Conservation (phyloP, 2,113 vertebrate species). For the Steatornis caripensis region DNA sequence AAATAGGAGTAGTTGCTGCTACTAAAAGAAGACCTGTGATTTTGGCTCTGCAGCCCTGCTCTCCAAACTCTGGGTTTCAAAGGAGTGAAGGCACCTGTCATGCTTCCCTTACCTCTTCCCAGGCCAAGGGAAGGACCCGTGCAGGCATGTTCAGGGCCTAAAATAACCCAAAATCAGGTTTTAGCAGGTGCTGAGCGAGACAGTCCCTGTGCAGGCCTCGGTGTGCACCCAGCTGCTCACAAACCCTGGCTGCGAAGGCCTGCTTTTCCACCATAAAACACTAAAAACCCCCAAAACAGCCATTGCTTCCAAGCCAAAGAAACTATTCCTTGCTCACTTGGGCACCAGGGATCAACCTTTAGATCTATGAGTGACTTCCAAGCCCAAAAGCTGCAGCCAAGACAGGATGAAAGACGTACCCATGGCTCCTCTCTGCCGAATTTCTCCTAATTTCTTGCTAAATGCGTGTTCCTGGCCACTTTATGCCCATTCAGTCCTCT, state of each 20-base stretch:
- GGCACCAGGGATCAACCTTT: neutral
- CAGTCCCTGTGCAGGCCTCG: neutral
- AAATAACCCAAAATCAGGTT: neutral
- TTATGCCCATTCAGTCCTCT: neutral
- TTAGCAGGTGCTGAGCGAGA: neutral
- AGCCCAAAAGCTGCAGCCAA: neutral
- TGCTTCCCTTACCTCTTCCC: neutral
- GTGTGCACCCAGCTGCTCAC: neutral
- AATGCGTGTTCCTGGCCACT: fast-evolving
- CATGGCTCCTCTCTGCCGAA: neutral
- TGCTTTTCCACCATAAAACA: neutral
- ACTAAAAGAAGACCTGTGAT: neutral
- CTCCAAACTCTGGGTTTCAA: neutral
- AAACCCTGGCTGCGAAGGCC: neutral
- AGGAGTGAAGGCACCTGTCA: neutral
- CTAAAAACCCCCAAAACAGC: fast-evolving
- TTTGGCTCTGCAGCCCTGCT: neutral
- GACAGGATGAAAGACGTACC: neutral
- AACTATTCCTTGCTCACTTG: neutral
- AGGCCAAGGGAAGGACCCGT: neutral
- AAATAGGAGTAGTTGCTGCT: neutral
- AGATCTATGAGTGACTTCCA: neutral
- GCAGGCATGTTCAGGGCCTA: neutral
- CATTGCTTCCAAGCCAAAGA: neutral
- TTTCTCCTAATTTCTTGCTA: neutral